Evolutionary conservation across 2,113 vertebrate genomes (phyloP), one percentile per base, ranked within the genome.

Genomic region (Cryptotis parvus): DNA sequence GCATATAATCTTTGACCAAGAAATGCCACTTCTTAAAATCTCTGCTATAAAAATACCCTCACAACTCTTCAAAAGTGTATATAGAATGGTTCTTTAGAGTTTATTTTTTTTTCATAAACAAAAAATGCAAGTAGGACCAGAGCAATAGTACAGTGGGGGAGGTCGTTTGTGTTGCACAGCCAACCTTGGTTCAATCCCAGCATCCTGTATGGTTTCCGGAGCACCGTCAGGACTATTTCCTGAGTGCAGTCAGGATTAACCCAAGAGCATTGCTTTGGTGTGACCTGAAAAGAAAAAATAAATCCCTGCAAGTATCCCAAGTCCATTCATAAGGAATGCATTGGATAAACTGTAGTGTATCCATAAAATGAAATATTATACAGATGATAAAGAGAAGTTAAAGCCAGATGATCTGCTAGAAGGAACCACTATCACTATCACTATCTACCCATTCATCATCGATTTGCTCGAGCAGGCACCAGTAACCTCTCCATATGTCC

Each of bases 1-100:
- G 88, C 95, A 95, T 91, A 77, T 79, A 86, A 91, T 94, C 88
- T 95, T 94, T 95, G 93, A 95, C 88, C 72, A 70, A 95, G 94
- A 94, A 96, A 93, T 69, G 83, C 52, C 79, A 93, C 84, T 93
- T 90, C 41, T 84, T 45, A 87, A 63, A 94, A 92, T 93, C 80
- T 70, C 74, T 89, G 31, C 74, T 87, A 66, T 79, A 84, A 90
- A 92, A 41, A 75, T 14, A 31, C 52, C 61, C 4, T 37, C 14
- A 14, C 14, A 72, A 66, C 18, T 52, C 68, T 43, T 52, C n/a
- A 85, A 16, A 90, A 80, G 27, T 76, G 11, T 68, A 33, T 26
- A 24, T 6, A 73, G 12, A 20, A 45, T 41, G n/a, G 43, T 70
- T 83, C 70, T 90, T 73, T 65, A 37, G 14, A 33, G 29, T 84